Base-by-base conservation (phyloP, 2,888 invertebrate genomes). In the Stenodema calcarata region DNA sequence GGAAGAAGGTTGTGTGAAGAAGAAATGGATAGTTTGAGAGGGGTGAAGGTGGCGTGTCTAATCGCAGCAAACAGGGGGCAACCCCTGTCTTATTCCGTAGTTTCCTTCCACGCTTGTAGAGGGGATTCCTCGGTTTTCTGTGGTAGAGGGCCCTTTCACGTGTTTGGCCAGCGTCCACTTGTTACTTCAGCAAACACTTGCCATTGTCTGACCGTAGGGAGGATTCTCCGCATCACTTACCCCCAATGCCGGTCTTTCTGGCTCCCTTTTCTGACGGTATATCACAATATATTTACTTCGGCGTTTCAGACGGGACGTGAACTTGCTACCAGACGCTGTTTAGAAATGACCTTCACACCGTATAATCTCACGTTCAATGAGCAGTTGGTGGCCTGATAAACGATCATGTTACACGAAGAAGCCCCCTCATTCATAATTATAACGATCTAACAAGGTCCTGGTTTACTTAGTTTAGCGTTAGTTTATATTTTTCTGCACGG, bases 151-250 rank as follows among this genome's bases (percentile, higher is more conserved):
- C 18, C 41, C 14, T 41, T 41, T 35, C 75, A 28, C 28, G 27
- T 84, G 84, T 84, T 84, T 84, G 84, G 84, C 44, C 84, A 84
- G 73, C 83, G 83, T 73, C 84, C 84, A 84, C 84, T 84, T 84
- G 84, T 84, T 84, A 84, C 84, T 84, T 84, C 70, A 47, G 84
- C 84, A 84, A 84, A 84, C 84, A 84, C 84, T 75, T 44, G 70
- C 75, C 73, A 84, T 84, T 84, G 84, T 84, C 80, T 54, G 50
- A 23, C 30, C 54, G 44, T 50, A 28, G 80, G 54, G 73, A 28
- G 82, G 35, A 23, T 70, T 84, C 84, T 73, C 44, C 54, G 80
- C 80, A 50, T 80, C 80, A 80, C 80, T 80, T 54, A 50, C 80
- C 18, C 35, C 80, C 50, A 80, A 80, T 80, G 80, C 50, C 14